These are phyloP conservation scores for Nemapogon koenigi DNA, from an alignment of 2,888 invertebrate genomes.

Conservation along the genomic window DNA sequence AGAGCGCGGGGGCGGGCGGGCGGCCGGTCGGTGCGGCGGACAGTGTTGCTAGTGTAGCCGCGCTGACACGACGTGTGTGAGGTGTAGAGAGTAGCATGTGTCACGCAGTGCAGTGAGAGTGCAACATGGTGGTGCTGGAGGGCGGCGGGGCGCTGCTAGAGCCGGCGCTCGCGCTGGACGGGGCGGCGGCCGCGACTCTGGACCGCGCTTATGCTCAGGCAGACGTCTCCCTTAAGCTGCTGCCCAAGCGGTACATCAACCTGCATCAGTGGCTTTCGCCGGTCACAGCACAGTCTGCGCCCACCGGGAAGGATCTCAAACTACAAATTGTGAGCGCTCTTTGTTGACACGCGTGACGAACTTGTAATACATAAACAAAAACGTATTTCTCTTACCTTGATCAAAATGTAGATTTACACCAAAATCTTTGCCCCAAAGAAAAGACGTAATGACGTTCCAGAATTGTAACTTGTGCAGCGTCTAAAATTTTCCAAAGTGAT, in stretches of 20 bases:
- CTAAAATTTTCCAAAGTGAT: too few relatives aligned
- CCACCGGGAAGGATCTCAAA: conserved; percentile 76
- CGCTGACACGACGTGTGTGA: conserved; percentile 39
- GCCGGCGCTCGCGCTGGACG: conserved; percentile 75
- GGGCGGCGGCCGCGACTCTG: conserved; percentile 71
- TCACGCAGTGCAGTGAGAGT: conserved; percentile 30
- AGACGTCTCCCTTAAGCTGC: conserved; percentile 85
- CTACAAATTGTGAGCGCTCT: conserved; percentile 71
- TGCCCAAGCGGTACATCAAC: conserved; percentile 89
- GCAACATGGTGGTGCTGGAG: conserved; percentile 57
- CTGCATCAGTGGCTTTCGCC: conserved; percentile 91
- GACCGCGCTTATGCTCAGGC: conserved; percentile 83
- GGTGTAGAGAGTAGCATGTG: conserved; percentile 19
- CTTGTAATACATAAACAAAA: not conserved
- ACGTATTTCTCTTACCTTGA: too few relatives aligned
- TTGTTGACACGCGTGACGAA: not conserved
- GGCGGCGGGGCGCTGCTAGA: conserved; percentile 56
- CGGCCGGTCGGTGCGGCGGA: conserved; percentile 30
- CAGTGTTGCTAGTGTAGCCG: conserved; percentile 36
- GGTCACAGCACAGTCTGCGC: conserved; percentile 63
- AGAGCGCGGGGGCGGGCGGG: conserved; percentile 30
- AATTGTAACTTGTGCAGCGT: too few relatives aligned
- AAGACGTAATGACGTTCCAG: too few relatives aligned
- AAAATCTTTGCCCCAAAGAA: too few relatives aligned
- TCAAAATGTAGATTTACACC: too few relatives aligned